Evolutionary conservation across 2,888 invertebrate genomes (phyloP), one percentile per base, ranked within the genome.

Genomic region (Cryptus armator): DNA sequence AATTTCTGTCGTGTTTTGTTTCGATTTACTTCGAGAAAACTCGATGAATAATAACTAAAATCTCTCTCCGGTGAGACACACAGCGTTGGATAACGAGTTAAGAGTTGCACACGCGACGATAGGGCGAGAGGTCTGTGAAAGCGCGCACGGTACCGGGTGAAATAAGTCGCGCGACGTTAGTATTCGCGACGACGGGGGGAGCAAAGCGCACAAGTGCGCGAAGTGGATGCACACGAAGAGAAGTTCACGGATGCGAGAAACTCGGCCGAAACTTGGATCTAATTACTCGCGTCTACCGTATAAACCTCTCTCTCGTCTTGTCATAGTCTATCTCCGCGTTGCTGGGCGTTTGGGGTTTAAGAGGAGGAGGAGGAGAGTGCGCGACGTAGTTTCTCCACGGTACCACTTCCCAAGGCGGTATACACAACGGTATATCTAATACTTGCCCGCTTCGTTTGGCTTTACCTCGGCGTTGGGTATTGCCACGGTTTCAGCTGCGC

Each of bases 201-300:
- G 59, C 68, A 48, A 70, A 72, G 66, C 76, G 76, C 66, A 48
- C 67, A 67, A 66, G 75, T 48, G 70, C 84, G 62, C 59, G 53
- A 75, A 85, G 81, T 81, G 81, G 78, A 85, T 84, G 83, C 81
- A 82, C 84, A 83, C 76, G 66, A 37, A 37, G 37, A 43, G 43
- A 82, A 85, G 81, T 78, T 85, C 81, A 79, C 53, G 66, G 85
- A 81, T 84, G 81, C 82, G 84, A 87, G 84, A 90, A 37, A 91
- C 90, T 91, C 89, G 86, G 86, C 88, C 91, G 89, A 92, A 93
- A 93, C 92, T 93, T 92, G 91, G 92, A 91, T 92, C 92, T 92
- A 93, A 93, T 93, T 93, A 93, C 91, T 91, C 90, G 91, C 92
- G 90, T 88, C 90, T 89, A 89, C 89, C 89, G 88, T 90, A 90